A percentile compares a stretch with the other conserved stretches of the same genome.
Conservation (phyloP, 2,113 vertebrate species). For the Hippolais icterina region DNA sequence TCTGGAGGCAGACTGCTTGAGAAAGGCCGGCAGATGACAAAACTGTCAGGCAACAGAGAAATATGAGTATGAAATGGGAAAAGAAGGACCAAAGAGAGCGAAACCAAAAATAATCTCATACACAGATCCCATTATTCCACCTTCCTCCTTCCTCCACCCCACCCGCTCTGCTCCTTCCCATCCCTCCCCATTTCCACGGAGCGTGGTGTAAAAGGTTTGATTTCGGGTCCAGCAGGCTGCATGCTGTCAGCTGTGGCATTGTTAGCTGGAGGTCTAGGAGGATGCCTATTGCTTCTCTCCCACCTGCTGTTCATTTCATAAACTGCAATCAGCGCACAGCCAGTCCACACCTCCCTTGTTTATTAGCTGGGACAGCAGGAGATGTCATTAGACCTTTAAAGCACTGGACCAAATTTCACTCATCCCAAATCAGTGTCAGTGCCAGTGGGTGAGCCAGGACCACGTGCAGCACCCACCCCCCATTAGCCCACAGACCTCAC, state of each 20-base stretch:
- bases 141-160: background rate
- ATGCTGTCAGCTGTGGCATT: background rate
- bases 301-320: conserved; percentile 70
- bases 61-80: background rate
- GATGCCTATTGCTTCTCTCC: conserved; percentile 61
- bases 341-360: conserved; percentile 37
- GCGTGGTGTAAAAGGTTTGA: background rate
- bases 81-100: background rate
- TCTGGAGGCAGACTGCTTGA: background rate
- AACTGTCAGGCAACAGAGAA: conserved; percentile 1
- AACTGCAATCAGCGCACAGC: conserved; percentile 60
- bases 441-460: background rate
- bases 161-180: background rate
- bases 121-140: background rate
- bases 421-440: background rate
- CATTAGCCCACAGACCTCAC: background rate
- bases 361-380: conserved; percentile 37
- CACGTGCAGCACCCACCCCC: background rate
- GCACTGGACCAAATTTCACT: background rate
- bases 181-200: background rate
- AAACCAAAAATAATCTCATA: background rate
- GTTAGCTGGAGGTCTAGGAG: conserved; percentile 23
- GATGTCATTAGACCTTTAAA: conserved; percentile 7
- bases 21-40: background rate
- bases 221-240: background rate